Conservation (phyloP, 1,140 invertebrate genomes). For the Pseudomyrmex flavicornis region DNA sequence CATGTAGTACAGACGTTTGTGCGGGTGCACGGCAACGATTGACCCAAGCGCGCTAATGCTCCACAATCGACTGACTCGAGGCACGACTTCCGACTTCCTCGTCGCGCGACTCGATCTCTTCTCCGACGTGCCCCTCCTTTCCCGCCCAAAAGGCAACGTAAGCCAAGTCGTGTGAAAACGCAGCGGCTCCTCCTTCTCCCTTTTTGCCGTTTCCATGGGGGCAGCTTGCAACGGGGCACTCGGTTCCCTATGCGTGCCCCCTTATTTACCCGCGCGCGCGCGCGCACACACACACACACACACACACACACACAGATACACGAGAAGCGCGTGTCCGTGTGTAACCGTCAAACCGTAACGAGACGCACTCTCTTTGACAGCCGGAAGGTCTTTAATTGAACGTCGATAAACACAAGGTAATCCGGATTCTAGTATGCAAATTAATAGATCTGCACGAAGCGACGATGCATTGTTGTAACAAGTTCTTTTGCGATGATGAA, state of each 20-base stretch:
- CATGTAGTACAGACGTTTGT: neutral
- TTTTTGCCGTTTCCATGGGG: constrained; percentile 58
- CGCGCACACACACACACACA: constrained; percentile 20
- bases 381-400: constrained; percentile 44
- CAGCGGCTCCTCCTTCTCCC: constrained; percentile 60
- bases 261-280: constrained; percentile 22
- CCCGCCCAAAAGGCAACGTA: constrained; percentile 74
- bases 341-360: constrained; percentile 79
- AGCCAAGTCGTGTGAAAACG: constrained; percentile 77
- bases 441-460: neutral
- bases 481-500: neutral
- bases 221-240: constrained; percentile 40
- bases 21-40: constrained; percentile 20
- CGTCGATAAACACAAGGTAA: constrained; percentile 17
- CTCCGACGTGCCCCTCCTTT: constrained; percentile 64
- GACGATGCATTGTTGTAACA: neutral
- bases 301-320: constrained; percentile 4
- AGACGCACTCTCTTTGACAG: constrained; percentile 52
- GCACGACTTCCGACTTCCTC: constrained; percentile 76
- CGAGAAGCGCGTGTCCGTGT: constrained; percentile 50
- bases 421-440: constrained; percentile 12
- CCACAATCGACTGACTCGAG: constrained; percentile 68
- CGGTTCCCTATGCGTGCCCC: constrained; percentile 29
- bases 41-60: constrained; percentile 58
- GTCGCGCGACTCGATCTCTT: constrained; percentile 64